These are phyloP conservation scores for Pyrgus malvae DNA, from an alignment of 2,888 invertebrate genomes.

Conservation along the genomic window DNA sequence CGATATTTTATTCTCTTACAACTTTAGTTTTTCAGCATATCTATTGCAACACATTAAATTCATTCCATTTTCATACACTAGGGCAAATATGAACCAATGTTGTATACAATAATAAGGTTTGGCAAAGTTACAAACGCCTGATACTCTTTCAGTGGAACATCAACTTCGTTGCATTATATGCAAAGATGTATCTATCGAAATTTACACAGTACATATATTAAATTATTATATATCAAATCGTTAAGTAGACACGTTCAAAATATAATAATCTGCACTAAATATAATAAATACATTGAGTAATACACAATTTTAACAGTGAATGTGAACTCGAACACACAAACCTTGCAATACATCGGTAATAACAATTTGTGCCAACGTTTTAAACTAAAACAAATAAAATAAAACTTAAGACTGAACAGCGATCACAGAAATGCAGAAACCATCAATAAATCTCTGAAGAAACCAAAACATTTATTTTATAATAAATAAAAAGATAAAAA, in stretches of 20 bases:
- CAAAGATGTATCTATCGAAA: slow-evolving; percentile 5
- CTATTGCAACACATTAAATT: slow-evolving; percentile 33
- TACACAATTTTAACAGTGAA: slow-evolving; percentile 7
- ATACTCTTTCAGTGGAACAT: slow-evolving; percentile 5
- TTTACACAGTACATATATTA: slow-evolving; percentile 12
- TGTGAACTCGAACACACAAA: neutral
- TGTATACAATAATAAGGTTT: slow-evolving; percentile 1
- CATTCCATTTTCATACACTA: slow-evolving; percentile 19
- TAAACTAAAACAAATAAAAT: slow-evolving; percentile 49
- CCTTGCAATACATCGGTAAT: slow-evolving; percentile 16
- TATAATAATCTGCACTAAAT: slow-evolving; percentile 17
- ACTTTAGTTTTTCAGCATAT: slow-evolving; percentile 39
- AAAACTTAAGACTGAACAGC: slow-evolving; percentile 59
- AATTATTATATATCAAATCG: slow-evolving; percentile 30
- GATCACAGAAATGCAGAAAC: slow-evolving; percentile 78
- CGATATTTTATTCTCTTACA: slow-evolving; percentile 45
- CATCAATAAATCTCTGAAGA: slow-evolving; percentile 58
- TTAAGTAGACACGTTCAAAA: slow-evolving; percentile 1
- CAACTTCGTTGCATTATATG: slow-evolving; percentile 19
- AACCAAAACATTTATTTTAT: slow-evolving; percentile 43
- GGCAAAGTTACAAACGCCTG: slow-evolving; percentile 1
- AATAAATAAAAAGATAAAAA: slow-evolving; percentile 48
- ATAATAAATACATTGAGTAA: slow-evolving; percentile 13
- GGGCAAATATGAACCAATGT: neutral
- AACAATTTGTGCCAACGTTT: slow-evolving; percentile 60